A percentile compares a stretch with the other conserved stretches of the same genome.
Evolutionary conservation across 1,140 invertebrate species (phyloP).

Genomic region (Sinella curviseta): DNA sequence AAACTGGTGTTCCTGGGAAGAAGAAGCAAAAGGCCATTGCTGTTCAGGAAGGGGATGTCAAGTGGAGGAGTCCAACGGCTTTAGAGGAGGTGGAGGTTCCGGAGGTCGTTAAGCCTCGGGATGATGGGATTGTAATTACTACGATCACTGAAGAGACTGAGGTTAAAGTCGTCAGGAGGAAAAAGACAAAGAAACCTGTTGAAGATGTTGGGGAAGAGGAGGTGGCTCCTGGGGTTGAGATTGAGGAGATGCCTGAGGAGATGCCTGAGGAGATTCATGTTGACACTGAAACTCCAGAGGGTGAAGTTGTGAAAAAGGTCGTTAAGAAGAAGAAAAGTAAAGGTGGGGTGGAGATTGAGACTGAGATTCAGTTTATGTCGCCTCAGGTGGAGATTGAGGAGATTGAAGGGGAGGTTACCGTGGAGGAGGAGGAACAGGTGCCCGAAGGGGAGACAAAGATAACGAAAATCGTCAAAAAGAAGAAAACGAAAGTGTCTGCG

Average conservation of each 20-base stretch:
- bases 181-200: slow-evolving; percentile 53
- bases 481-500: slow-evolving; percentile 34
- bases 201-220: slow-evolving; percentile 55
- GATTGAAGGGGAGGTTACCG: slow-evolving; percentile 53
- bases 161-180: slow-evolving; percentile 46
- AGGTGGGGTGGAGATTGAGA: slow-evolving; percentile 54
- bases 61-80: not conserved
- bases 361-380: slow-evolving; percentile 52
- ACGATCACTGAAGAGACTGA: not conserved
- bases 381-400: slow-evolving; percentile 55
- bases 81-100: not conserved
- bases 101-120: too few species aligned
- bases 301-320: slow-evolving; percentile 51
- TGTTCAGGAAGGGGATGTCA: not conserved
- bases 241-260: slow-evolving; percentile 50
- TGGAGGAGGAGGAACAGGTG: slow-evolving; percentile 53
- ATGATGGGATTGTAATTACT: not conserved
- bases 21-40: not conserved
- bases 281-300: slow-evolving; percentile 50
- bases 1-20: not conserved
- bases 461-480: slow-evolving; percentile 34
- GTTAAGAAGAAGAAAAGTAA: slow-evolving; percentile 55
- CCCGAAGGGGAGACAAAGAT: slow-evolving; percentile 50
- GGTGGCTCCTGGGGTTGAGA: slow-evolving; percentile 48
- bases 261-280: slow-evolving; percentile 53